phyloP scores from a whole-genome alignment of 2,113 vertebrate species.

The Ia io region DNA sequence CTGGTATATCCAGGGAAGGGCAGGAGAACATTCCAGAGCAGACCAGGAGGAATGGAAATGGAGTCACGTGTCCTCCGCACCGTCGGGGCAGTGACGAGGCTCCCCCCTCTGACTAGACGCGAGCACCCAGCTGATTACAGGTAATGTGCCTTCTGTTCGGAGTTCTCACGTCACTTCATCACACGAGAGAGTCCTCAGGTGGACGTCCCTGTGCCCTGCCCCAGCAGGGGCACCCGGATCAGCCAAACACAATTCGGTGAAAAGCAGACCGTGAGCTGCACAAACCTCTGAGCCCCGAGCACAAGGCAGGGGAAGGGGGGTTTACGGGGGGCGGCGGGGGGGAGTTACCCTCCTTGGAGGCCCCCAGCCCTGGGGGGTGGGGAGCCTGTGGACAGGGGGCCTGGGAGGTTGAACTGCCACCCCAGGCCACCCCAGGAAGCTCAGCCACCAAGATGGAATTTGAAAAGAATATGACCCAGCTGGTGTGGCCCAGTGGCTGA shows the following conservation, averaged over 20 bases:
- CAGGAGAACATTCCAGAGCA: neutral
- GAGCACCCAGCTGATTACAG: neutral
- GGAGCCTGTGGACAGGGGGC: neutral
- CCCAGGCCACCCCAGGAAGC: neutral
- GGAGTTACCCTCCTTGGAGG: neutral
- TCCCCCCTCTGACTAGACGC: neutral
- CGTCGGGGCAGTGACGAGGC: neutral
- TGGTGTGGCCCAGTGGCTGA: too few relatives aligned
- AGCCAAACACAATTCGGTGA: neutral
- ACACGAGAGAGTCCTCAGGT: neutral
- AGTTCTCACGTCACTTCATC: neutral
- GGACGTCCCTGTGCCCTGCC: neutral
- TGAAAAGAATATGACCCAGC: neutral
- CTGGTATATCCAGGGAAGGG: neutral
- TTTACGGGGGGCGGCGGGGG: too few relatives aligned
- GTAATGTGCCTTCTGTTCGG: neutral
- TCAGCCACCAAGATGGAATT: neutral
- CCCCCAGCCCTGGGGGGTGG: neutral
- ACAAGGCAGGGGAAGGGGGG: rapidly evolving
- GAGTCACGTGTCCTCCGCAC: neutral
- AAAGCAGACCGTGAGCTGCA: neutral
- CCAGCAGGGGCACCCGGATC: neutral
- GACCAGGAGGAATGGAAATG: neutral
- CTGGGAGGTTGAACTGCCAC: neutral
- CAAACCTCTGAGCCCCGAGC: too few relatives aligned